phyloP scores from a whole-genome alignment of 2,888 invertebrate genomes.

The Cyaniris semiargus region DNA sequence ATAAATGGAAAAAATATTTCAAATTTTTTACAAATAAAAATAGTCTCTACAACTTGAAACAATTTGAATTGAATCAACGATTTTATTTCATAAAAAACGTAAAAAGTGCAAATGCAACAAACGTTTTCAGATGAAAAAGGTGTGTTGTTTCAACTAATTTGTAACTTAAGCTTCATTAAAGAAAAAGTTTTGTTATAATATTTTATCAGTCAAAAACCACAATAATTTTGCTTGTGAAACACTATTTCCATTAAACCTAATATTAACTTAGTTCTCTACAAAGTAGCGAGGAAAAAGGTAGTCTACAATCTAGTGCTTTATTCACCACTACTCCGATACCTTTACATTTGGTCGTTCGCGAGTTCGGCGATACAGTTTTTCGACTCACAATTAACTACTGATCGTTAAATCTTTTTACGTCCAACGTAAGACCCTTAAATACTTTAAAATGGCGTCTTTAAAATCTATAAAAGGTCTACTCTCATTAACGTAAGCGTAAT shows the following conservation, averaged over 20 bases:
- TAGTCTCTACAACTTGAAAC: slow-evolving; percentile 19
- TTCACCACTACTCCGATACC: not conserved
- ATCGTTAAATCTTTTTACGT: slow-evolving; percentile 67
- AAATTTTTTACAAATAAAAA: slow-evolving; percentile 17
- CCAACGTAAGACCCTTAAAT: slow-evolving; percentile 67
- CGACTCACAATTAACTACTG: slow-evolving; percentile 62
- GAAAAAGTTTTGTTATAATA: too few relatives aligned
- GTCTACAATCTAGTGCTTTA: not conserved
- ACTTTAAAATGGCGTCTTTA: slow-evolving; percentile 70
- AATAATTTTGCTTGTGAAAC: too few relatives aligned
- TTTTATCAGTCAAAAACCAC: too few relatives aligned
- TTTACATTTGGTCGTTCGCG: not conserved
- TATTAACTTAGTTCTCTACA: too few relatives aligned
- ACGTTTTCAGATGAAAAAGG: not conserved
- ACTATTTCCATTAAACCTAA: too few relatives aligned
- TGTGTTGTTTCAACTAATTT: not conserved
- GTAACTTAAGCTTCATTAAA: not conserved
- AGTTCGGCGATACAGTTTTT: slow-evolving; percentile 38
- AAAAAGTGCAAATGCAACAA: not conserved
- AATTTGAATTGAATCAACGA: slow-evolving; percentile 9
- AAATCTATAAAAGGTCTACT: slow-evolving; percentile 76
- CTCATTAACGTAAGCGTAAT: slow-evolving; percentile 72
- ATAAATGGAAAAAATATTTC: slow-evolving; percentile 8
- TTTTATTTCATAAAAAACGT: slow-evolving; percentile 7
- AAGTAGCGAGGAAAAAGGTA: not conserved